Conservation (phyloP, 2,888 invertebrate species). For the Octodonta nipae region DNA sequence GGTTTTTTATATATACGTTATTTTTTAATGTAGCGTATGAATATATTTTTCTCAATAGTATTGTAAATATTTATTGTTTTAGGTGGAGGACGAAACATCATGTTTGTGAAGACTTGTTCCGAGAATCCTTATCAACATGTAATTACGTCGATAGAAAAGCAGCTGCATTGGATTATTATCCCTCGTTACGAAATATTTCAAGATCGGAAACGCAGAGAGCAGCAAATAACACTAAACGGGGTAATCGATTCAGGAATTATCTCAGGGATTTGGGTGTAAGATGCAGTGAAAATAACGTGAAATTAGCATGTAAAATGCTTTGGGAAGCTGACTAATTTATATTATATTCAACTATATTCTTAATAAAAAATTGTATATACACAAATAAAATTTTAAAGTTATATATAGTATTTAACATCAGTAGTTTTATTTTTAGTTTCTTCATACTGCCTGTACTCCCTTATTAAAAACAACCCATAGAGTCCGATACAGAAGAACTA, state of each 20-base stretch:
- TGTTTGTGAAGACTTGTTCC: slow-evolving; percentile 35
- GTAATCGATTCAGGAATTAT: slow-evolving; percentile 67
- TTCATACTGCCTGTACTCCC: no score
- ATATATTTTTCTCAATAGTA: no score
- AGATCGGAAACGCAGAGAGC: slow-evolving; percentile 51
- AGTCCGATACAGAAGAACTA: no score
- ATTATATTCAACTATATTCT: no score
- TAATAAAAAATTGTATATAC: no score
- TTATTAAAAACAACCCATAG: no score
- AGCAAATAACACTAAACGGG: slow-evolving; percentile 46
- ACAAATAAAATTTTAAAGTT: no score
- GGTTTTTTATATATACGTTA: no score
- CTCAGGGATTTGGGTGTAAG: slow-evolving; percentile 29
- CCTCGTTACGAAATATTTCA: slow-evolving; percentile 53
- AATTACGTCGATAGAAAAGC: slow-evolving; percentile 41
- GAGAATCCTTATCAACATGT: slow-evolving; percentile 38
- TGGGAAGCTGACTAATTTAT: no score
- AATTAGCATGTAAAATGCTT: slow-evolving; percentile 12
- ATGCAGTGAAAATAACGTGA: slow-evolving; percentile 9
- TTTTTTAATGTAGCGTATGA: no score
- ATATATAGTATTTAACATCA: no score
- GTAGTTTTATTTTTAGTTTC: no score
- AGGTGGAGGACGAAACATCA: slow-evolving; percentile 32
- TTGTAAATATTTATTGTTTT: slow-evolving; percentile 19
- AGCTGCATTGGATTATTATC: slow-evolving; percentile 54